A percentile compares a stretch with the other conserved stretches of the same genome.
Evolutionary conservation across 2,888 invertebrate genomes (phyloP).

Genomic region (Spisula subtruncata): DNA sequence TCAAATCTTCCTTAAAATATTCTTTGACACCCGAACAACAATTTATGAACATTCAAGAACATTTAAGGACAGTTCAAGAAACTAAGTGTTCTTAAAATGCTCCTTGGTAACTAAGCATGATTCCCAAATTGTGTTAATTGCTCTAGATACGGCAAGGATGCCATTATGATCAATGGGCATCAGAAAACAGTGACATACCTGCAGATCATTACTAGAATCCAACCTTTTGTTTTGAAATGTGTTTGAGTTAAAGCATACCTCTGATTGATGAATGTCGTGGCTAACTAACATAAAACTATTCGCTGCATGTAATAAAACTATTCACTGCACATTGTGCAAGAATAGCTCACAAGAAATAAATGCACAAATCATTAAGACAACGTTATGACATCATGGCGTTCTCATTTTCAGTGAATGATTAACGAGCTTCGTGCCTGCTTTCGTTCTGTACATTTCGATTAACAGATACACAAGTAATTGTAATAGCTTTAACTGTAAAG

Average conservation of each 20-base stretch:
- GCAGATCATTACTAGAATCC: neutral
- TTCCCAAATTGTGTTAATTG: too few species aligned
- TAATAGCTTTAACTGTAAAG: neutral
- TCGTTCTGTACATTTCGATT: neutral
- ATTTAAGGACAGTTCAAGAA: too few species aligned
- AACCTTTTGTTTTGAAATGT: neutral
- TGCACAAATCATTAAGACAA: constrained; percentile 6
- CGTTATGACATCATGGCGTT: neutral
- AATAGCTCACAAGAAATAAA: neutral
- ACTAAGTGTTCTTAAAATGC: too few species aligned
- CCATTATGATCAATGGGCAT: too few species aligned
- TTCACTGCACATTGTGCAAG: neutral
- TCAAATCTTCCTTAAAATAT: too few species aligned
- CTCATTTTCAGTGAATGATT: neutral
- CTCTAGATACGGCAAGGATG: too few species aligned
- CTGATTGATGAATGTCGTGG: neutral
- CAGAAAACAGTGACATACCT: too few species aligned
- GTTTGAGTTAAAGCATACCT: neutral
- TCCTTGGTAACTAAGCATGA: too few species aligned
- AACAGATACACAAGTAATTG: neutral
- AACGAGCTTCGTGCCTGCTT: neutral
- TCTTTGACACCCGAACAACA: too few species aligned
- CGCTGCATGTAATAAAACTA: neutral
- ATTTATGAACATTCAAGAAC: too few species aligned
- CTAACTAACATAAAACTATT: neutral